Conservation (phyloP, 1,140 invertebrate genomes). For the Protaetia brevitarsis region DNA sequence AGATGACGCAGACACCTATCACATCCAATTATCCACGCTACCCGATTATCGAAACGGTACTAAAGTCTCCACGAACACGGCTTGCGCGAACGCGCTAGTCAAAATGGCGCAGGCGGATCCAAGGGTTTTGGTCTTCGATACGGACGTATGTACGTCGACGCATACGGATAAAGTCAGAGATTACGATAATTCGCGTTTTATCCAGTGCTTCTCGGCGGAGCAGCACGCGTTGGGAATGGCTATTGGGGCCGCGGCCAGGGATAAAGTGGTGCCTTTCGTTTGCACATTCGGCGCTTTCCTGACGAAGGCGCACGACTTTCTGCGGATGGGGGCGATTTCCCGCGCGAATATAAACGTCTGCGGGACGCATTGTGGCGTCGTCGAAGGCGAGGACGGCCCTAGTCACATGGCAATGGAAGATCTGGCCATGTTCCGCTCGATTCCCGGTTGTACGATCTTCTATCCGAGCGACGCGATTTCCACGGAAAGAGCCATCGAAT, state of each 20-base stretch:
- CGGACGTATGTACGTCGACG: conserved; percentile 98
- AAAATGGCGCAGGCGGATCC: conserved; percentile 83
- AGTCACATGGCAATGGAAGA: conserved; percentile 99
- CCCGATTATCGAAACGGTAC: conserved; percentile 53
- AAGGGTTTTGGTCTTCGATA: conserved; percentile 88
- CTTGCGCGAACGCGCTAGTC: conserved; percentile 90
- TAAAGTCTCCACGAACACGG: conserved; percentile 84
- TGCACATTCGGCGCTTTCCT: conserved; percentile 99
- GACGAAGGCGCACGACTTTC: conserved; percentile 93
- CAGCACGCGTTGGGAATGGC: conserved; percentile 97
- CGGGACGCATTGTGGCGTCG: conserved; percentile 93
- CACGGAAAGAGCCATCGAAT: conserved; percentile 87
- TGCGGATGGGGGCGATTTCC: conserved; percentile 98
- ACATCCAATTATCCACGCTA: not conserved
- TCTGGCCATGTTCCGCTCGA: conserved; percentile 89
- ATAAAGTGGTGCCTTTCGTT: conserved; percentile 86
- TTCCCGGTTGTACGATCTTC: conserved; percentile 92
- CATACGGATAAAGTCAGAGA: conserved; percentile 90
- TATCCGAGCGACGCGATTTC: conserved; percentile 97
- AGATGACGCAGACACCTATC: not conserved
- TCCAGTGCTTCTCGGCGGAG: conserved; percentile 99
- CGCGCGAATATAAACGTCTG: conserved; percentile 97
- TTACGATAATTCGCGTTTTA: conserved; percentile 71
- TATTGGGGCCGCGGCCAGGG: conserved; percentile 86
- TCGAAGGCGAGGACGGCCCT: conserved; percentile 97